Evolutionary conservation across 2,797 vertebrate genomes (phyloP).

Genomic region (Echeneis naucrates): DNA sequence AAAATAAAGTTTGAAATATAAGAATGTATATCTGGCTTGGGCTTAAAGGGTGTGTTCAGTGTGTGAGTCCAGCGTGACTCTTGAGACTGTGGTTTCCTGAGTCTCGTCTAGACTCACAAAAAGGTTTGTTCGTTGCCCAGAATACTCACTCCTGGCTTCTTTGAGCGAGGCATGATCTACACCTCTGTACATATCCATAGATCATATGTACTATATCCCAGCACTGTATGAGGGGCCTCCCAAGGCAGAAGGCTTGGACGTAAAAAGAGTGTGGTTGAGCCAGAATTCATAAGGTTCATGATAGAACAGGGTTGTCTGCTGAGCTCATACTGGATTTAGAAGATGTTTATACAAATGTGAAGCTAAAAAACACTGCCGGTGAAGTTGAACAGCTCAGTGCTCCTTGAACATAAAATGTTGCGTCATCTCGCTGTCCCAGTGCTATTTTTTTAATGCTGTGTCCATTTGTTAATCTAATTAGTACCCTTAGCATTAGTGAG

Average conservation of each 20-base stretch:
- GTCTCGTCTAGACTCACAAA: conserved; percentile 43
- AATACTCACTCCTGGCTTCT: conserved; percentile 28
- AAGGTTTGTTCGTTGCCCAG: conserved; percentile 4
- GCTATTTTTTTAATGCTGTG: conserved; percentile 7
- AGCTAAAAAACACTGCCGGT: conserved; percentile 23
- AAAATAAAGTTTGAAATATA: neutral
- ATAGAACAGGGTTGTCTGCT: conserved; percentile 46
- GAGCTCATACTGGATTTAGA: conserved; percentile 27
- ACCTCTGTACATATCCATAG: conserved; percentile 37
- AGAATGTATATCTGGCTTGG: conserved; percentile 14
- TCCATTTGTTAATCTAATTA: conserved; percentile 51
- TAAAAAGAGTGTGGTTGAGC: conserved; percentile 21
- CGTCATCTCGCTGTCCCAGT: neutral
- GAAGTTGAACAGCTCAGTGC: neutral
- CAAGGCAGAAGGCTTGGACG: neutral
- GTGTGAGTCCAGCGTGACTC: conserved; percentile 11
- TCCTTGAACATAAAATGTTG: neutral
- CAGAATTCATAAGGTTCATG: conserved; percentile 37
- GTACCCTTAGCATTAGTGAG: conserved; percentile 20
- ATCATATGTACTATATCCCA: conserved; percentile 18
- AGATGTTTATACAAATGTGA: conserved; percentile 27
- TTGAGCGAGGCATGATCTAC: conserved; percentile 11
- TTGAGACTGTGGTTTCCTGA: conserved; percentile 41
- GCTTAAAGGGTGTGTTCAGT: conserved; percentile 16
- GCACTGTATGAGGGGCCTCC: neutral